phyloP scores from a whole-genome alignment of 2,888 invertebrate species.

The Aquatica leii region DNA sequence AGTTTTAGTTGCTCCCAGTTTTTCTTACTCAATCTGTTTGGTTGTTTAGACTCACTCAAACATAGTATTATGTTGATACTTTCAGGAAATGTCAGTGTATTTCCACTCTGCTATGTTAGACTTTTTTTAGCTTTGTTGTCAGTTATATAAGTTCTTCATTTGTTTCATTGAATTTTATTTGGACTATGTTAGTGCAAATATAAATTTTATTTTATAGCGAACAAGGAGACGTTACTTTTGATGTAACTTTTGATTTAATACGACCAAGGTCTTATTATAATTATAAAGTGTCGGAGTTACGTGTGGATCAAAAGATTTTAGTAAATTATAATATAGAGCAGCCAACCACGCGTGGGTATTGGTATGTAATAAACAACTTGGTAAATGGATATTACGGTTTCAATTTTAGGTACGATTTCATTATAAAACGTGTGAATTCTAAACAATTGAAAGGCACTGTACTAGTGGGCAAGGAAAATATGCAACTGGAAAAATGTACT shows the following conservation, averaged over 20 bases:
- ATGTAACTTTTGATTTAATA: conserved; percentile 63
- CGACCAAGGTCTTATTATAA: conserved; percentile 72
- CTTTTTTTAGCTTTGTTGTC: too few species aligned
- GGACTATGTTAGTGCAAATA: neutral
- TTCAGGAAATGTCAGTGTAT: too few species aligned
- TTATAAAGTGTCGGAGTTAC: conserved; percentile 65
- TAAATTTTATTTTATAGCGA: conserved; percentile 12
- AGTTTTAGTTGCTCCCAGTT: neutral
- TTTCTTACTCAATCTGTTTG: neutral
- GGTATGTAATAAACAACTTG: conserved; percentile 60
- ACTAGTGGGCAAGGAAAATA: conserved; percentile 64
- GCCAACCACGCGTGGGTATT: conserved; percentile 72
- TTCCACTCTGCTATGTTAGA: too few species aligned
- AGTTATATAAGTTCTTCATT: too few species aligned
- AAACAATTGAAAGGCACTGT: conserved; percentile 67
- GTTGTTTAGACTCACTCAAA: neutral
- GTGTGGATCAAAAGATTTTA: conserved; percentile 71
- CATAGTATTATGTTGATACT: neutral
- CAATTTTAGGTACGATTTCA: conserved; percentile 64
- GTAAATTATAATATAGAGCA: conserved; percentile 79
- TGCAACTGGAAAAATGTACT: conserved; percentile 68
- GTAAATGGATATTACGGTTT: neutral
- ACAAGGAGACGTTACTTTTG: conserved; percentile 54
- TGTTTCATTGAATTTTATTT: too few species aligned
- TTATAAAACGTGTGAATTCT: conserved; percentile 63